phyloP scores from a whole-genome alignment of 2,113 vertebrate species.

The Nannospalax galili region DNA sequence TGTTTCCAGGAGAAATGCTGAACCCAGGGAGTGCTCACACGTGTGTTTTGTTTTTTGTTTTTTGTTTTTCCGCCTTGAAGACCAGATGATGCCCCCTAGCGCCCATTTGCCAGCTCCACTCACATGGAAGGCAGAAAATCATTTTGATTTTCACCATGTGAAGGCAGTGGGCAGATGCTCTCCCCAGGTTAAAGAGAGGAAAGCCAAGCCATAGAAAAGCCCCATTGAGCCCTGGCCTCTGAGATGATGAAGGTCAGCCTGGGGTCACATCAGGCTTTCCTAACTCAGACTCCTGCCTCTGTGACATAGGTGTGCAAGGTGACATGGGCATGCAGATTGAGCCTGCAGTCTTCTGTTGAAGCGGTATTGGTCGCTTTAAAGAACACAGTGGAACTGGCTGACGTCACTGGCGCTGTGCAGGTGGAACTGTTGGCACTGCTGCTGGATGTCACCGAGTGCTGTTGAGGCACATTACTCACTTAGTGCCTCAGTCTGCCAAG shows the following conservation, averaged over 20 bases:
- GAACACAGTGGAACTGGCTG: background rate
- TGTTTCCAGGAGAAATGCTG: too few species aligned
- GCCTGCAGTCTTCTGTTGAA: background rate
- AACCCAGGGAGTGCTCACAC: too few species aligned
- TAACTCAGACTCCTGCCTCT: background rate
- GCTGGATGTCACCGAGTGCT: fast-evolving
- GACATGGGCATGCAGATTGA: background rate
- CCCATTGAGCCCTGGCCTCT: background rate
- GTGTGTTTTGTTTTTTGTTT: too few species aligned
- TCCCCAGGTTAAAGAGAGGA: background rate
- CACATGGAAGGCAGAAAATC: too few species aligned
- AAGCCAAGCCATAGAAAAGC: background rate
- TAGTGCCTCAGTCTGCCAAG: background rate
- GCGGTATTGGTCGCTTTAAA: background rate
- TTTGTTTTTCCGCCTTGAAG: too few species aligned
- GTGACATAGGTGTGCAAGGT: background rate
- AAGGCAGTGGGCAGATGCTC: fast-evolving
- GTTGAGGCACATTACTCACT: fast-evolving
- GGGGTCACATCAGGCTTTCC: background rate
- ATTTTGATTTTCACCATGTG: too few species aligned
- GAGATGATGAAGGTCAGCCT: background rate
- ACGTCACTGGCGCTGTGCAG: fast-evolving
- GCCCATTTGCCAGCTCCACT: fast-evolving
- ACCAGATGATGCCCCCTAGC: fast-evolving
- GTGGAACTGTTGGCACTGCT: fast-evolving